Base-by-base conservation (phyloP, 2,113 vertebrate genomes). In the Muntiacus muntjak region DNA sequence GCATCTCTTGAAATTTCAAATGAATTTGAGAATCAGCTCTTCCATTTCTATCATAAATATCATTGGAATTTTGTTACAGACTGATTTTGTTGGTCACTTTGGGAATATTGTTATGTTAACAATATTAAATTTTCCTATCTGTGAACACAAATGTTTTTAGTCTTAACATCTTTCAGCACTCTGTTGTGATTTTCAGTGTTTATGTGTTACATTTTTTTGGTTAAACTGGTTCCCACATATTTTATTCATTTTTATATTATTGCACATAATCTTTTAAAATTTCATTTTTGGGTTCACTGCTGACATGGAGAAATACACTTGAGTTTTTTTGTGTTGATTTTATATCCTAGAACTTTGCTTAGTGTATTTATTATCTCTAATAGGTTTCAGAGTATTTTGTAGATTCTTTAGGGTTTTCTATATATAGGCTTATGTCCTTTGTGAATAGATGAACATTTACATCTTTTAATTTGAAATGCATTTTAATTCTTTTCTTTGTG, bases 201-300 rank as follows among this genome's bases (percentile, higher is more conserved):
- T 43, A 52, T 47, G 14, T 92, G 57, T 43, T 81, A 26, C 17
- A 40, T 30, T 15, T 79, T 47, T 55, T 97, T 88, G 28, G 9
- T 47, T 93, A 85, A 60, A 50, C 47, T 84, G 83, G 60, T 93
- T 89, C 25, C 52, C 74, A 82, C 67, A 5, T 15, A 93, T 52
- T 95, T 89, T 82, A 47, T 74, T 97, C 58, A 62, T 88, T 94
- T 95, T 93, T 52, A 64, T 96, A 21, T 15, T 76, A 47, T 67
- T 64, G 45, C 5, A 91, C 71, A 87, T 71, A 78, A 60, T 1
- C 55, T 82, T 82, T 91, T 25, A 28, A 58, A 30, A 87, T 89
- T 50, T 55, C 2, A 13, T 54, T 87, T 93, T 87, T 50, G 33
- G 36, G 30, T 6, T 87, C 47, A 78, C 47, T 76, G 84, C 16